phyloP scores from a whole-genome alignment of 2,888 invertebrate species.

The Uloborus plumipes region DNA sequence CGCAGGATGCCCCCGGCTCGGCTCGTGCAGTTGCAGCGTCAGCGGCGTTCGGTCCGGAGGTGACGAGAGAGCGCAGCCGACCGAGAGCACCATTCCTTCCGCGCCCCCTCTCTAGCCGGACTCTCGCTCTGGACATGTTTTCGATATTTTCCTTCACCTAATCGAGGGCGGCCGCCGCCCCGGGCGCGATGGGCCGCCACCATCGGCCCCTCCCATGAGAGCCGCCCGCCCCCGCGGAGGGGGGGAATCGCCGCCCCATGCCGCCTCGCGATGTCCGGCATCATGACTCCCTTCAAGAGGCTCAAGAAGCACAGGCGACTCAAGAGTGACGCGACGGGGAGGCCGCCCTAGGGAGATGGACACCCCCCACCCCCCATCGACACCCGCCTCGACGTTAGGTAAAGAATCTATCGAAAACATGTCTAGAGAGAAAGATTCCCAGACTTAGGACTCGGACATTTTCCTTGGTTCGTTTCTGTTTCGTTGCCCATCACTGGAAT shows the following conservation, averaged over 20 bases:
- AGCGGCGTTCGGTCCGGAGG: too few relatives aligned
- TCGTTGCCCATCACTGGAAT: not conserved
- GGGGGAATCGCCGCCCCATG: not conserved
- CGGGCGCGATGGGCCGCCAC: not conserved
- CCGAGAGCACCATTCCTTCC: constrained; percentile 42
- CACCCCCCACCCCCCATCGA: not conserved
- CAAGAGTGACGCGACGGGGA: constrained; percentile 39
- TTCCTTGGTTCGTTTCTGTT: not conserved
- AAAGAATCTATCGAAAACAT: constrained; percentile 60
- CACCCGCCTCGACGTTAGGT: constrained; percentile 38
- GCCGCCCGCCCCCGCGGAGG: not conserved
- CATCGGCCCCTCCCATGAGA: not conserved
- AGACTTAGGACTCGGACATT: not conserved
- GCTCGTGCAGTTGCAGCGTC: constrained; percentile 40
- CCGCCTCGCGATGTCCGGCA: too few relatives aligned
- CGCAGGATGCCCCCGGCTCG: constrained; percentile 55
- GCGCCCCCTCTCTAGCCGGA: constrained; percentile 33
- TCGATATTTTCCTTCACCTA: constrained; percentile 58
- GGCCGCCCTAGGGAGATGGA: constrained; percentile 35
- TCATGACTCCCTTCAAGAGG: constrained; percentile 45
- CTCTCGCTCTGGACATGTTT: constrained; percentile 55
- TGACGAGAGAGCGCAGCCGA: not conserved
- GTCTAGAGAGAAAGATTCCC: constrained; percentile 43
- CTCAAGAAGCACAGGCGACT: constrained; percentile 51
- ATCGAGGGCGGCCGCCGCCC: not conserved